Percentiles rank a stretch among this genome's conserved stretches.
Conservation (phyloP, 2,797 vertebrate species). For the Mastacembelus armatus region DNA sequence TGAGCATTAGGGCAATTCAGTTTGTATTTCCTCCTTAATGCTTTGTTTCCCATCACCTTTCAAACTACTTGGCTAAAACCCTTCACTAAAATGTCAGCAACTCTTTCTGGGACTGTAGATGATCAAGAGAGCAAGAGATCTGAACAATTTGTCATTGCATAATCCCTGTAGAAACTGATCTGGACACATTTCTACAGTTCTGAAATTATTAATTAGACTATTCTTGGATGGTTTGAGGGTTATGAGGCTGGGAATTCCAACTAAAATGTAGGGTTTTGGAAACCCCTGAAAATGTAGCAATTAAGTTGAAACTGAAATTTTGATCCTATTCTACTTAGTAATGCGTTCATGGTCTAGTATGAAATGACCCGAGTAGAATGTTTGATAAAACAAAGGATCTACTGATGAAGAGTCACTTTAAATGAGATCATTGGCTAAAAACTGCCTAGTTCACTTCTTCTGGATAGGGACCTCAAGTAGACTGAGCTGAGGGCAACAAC, state of each 20-base stretch:
- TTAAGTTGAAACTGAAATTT: not conserved
- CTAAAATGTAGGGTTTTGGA: too few relatives aligned
- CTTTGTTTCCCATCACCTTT: constrained; percentile 74
- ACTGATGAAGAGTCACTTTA: not conserved
- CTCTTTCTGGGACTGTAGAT: constrained; percentile 44
- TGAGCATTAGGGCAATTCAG: constrained; percentile 73
- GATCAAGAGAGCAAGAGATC: constrained; percentile 39
- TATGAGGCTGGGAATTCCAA: too few relatives aligned
- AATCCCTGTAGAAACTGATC: too few relatives aligned
- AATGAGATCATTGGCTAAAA: not conserved
- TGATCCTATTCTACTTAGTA: not conserved
- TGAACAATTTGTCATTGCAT: constrained; percentile 23
- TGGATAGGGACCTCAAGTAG: constrained; percentile 49
- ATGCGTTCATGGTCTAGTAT: not conserved
- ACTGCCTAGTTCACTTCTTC: constrained; percentile 42
- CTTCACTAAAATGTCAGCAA: constrained; percentile 55
- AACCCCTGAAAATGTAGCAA: too few relatives aligned
- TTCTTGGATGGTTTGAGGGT: too few relatives aligned
- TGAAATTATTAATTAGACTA: too few relatives aligned
- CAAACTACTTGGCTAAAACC: constrained; percentile 49
- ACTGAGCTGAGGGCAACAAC: constrained; percentile 66
- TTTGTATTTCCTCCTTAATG: constrained; percentile 74
- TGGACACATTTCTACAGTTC: too few relatives aligned
- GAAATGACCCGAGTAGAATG: not conserved
- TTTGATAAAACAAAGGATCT: constrained; percentile 3